These are phyloP conservation scores for Heloderma charlesbogerti DNA, from an alignment of 2,113 vertebrate genomes.

Conservation along the genomic window DNA sequence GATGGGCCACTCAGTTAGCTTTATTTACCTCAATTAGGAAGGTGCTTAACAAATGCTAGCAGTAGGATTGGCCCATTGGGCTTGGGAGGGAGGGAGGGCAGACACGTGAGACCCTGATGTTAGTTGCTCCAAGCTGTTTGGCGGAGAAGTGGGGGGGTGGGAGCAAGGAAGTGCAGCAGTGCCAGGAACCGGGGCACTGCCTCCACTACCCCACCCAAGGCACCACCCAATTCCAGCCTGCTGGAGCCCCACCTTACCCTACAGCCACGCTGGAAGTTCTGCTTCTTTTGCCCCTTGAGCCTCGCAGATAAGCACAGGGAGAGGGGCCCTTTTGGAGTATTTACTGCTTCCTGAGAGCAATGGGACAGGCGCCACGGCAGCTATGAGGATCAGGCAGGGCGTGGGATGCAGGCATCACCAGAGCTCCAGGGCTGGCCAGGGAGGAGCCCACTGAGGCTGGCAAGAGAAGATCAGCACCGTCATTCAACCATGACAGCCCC, in stretches of 20 bases:
- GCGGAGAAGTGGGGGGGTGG: neutral
- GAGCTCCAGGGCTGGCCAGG: neutral
- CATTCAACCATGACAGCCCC: neutral
- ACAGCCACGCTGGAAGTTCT: neutral
- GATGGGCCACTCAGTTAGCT: too few relatives aligned
- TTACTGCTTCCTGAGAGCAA: too few relatives aligned
- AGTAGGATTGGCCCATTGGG: neutral
- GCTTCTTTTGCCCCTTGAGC: neutral
- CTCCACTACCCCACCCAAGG: neutral
- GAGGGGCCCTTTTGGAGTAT: too few relatives aligned
- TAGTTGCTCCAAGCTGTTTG: neutral
- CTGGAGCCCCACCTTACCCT: neutral
- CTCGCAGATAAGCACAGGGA: too few relatives aligned
- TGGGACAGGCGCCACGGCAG: too few relatives aligned
- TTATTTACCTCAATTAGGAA: neutral
- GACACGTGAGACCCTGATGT: too few relatives aligned
- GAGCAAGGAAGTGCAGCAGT: neutral
- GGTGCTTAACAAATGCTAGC: neutral
- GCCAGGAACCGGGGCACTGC: neutral
- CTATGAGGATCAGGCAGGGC: neutral
- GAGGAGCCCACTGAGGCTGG: neutral
- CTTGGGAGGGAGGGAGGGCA: too few relatives aligned
- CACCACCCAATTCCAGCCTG: neutral
- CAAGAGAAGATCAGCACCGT: neutral
- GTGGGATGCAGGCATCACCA: neutral